Base-by-base conservation (phyloP, 2,113 vertebrate genomes). In the Marmota flaviventris region DNA sequence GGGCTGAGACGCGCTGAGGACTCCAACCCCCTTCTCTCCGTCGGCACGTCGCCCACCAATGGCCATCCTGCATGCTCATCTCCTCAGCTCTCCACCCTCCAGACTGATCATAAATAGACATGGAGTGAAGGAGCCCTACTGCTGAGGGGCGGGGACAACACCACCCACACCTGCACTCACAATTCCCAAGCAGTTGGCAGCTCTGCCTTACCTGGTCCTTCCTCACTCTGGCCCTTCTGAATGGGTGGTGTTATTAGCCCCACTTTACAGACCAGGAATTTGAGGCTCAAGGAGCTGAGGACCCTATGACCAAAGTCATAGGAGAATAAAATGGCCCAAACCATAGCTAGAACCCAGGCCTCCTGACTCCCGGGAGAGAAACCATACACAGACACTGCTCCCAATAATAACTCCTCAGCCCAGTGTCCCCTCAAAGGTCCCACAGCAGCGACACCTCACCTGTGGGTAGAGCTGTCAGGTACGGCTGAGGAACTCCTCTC, bases 171-270 rank as follows among this genome's bases (percentile, higher is more conserved):
- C 24, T 58, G 48, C 27, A 29, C 12, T 72, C n/a, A 29, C 10
- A 0, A 0, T 18, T 24, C 39, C 11, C 0, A 2, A 39, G 77
- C 34, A 2, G 34, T 34, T 61, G 8, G 34, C 32, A 61, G 39
- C 56, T 32, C 58, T 12, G 24, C 22, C 16, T 20, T 32, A 16
- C 58, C 65, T 0, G 2, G n/a, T 16, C 0, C 0, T 24, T 61
- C 73, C 48, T 77, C 1, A 0, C 37, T 6, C 39, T 2, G 10
- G 27, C 58, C 65, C 37, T 56, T 32, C 7, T 0, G 22, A 45
- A 75, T 13, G 37, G 77, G 34, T 13, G 45, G 45, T 12, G 39
- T 29, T 14, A 8, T 9, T 20, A 37, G 12, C 45, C 61, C 77
- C 39, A 11, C 32, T 78, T 77, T 51, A 32, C 53, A 79, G 51